Base-by-base conservation (phyloP, 2,888 invertebrate species). In the Eristalis intricaria region DNA sequence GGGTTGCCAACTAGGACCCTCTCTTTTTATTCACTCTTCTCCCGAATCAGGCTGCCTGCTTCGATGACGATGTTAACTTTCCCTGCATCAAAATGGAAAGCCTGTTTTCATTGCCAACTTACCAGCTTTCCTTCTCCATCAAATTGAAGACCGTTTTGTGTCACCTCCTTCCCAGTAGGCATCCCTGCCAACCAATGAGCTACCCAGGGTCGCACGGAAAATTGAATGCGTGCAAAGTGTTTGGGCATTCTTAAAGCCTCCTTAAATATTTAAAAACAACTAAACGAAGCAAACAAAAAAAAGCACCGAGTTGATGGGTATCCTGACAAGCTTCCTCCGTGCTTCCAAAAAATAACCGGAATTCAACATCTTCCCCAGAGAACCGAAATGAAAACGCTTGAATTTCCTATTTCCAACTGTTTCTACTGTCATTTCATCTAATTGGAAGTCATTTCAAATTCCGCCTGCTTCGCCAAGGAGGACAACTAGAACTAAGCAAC, bases 391-490 rank as follows among this genome's bases (percentile, higher is more conserved):
- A 68, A 77, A 77, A 78, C 38, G 64, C 29, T 78, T 65, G 58
- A 78, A 73, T 79, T 66, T 79, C 65, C 66, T 66, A 79, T 73
- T 73, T 73, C 58, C 71, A 66, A 79, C 43, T 66, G 65, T 60
- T 71, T 65, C 40, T 71, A 65, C 71, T 68, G 66, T 79, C 79
- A 73, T 73, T 71, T 61, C 71, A 66, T 73, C 60, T 80, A 74
- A 74, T 80, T 80, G 80, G 63, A 74, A 50, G 74, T 79, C 78
- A 79, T 71, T 79, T 71, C 58, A 71, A 74, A 74, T 80, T 73
- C 66, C 66, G 56, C 29, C 64, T 19, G 19, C 23, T 26, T 32
- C 32, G 43, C 43, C 43, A 19, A 50, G 1, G 4, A 5, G 19
- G 3, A 8, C 22, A 43, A 13, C 5, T 1, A 23, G 22, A 56